Conservation (phyloP, 2,797 vertebrate species). For the Gymnothorax reevesii region DNA sequence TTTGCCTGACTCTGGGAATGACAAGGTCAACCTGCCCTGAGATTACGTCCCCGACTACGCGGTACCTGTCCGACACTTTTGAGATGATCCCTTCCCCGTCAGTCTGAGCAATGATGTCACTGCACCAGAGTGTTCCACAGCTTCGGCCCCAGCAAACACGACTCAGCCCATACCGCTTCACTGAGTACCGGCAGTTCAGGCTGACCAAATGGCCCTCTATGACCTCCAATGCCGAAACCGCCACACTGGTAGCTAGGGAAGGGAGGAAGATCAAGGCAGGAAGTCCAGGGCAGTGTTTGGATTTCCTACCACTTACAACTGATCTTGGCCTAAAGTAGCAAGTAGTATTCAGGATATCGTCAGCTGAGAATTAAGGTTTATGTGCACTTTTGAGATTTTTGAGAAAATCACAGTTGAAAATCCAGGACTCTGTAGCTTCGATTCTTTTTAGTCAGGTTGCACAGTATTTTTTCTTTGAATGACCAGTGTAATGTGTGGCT, state of each 20-base stretch:
- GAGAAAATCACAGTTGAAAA: too few species aligned
- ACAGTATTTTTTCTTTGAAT: too few species aligned
- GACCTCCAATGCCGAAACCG: constrained; percentile 56
- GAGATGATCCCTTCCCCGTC: constrained; percentile 70
- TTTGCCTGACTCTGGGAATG: constrained; percentile 61
- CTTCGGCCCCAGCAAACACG: constrained; percentile 75
- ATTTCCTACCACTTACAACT: too few species aligned
- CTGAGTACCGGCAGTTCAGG: constrained; percentile 73
- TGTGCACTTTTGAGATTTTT: too few species aligned
- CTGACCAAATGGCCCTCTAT: constrained; percentile 67
- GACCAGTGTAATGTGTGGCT: too few species aligned
- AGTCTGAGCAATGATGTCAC: constrained; percentile 71
- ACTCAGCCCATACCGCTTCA: constrained; percentile 67
- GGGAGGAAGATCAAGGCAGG: neutral
- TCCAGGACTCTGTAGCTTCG: too few species aligned
- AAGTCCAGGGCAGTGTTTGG: too few species aligned
- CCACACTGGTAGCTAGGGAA: constrained; percentile 47
- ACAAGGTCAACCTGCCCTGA: constrained; percentile 74
- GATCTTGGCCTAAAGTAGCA: too few species aligned
- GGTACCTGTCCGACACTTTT: constrained; percentile 69
- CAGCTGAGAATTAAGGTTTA: too few species aligned
- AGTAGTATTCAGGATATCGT: too few species aligned
- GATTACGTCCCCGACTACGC: constrained; percentile 67
- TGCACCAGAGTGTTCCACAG: constrained; percentile 79
- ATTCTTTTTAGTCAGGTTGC: too few species aligned